Evolutionary conservation across 1,140 invertebrate genomes (phyloP).

Genomic region (Centruroides sculpturatus): DNA sequence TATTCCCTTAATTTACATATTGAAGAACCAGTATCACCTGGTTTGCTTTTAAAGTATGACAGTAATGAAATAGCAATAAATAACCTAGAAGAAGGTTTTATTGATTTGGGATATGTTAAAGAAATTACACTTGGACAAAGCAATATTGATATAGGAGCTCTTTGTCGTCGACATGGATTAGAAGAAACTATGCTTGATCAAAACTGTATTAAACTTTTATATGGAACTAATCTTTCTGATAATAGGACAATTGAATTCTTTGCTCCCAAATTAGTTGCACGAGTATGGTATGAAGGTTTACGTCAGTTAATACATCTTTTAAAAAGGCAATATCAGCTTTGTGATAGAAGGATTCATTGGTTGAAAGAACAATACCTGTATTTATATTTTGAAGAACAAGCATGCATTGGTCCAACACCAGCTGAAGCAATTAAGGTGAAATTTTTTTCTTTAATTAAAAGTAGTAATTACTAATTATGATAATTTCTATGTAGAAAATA

Average conservation of each 20-base stretch:
- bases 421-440: conserved; percentile 72
- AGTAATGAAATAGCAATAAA: conserved; percentile 38
- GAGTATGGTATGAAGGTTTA: conserved; percentile 46
- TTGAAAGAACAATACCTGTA: conserved; percentile 82
- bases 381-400: conserved; percentile 67
- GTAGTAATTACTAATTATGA: too few relatives aligned
- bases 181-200: conserved; percentile 36
- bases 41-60: conserved; percentile 38
- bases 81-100: conserved; percentile 49
- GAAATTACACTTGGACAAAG: conserved; percentile 44
- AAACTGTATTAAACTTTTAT: conserved; percentile 51
- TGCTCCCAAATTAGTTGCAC: conserved; percentile 52
- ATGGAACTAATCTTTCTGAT: conserved; percentile 66
- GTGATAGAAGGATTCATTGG: conserved; percentile 74
- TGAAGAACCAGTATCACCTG: conserved; percentile 40
- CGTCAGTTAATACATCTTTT: conserved; percentile 56
- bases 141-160: conserved; percentile 15
- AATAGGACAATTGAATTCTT: conserved; percentile 64
- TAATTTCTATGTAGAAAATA: too few relatives aligned
- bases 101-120: conserved; percentile 54
- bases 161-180: not conserved
- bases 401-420: conserved; percentile 63
- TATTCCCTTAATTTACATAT: conserved; percentile 45
- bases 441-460: not conserved
- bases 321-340: conserved; percentile 56